phyloP scores from a whole-genome alignment of 2,888 invertebrate species.

The Neocrepidodera transversa region DNA sequence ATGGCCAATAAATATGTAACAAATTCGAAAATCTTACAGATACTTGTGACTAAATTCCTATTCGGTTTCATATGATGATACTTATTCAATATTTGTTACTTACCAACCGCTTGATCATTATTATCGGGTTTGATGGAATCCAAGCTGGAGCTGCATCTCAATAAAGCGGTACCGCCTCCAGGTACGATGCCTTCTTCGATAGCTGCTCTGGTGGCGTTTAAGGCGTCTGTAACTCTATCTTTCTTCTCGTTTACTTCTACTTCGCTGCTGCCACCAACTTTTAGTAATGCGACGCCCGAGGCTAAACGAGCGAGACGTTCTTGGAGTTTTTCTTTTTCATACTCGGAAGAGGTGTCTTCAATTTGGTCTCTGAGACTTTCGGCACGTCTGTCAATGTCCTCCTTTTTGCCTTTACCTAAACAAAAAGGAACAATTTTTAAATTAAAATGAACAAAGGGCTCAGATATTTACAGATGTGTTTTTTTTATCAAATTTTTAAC shows the following conservation, averaged over 20 bases:
- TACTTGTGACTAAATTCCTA: too few species aligned
- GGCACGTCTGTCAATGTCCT: conserved; percentile 58
- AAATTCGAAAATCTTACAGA: too few species aligned
- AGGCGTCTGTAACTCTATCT: conserved; percentile 62
- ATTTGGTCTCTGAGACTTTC: conserved; percentile 61
- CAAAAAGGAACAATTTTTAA: not conserved
- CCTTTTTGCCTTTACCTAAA: conserved; percentile 54
- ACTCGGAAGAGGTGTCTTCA: conserved; percentile 60
- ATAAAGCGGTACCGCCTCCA: conserved; percentile 62
- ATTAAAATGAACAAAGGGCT: too few species aligned
- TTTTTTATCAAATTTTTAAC: not conserved
- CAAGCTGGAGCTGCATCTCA: conserved; percentile 57
- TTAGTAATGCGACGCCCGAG: conserved; percentile 62
- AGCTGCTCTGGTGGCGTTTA: conserved; percentile 62
- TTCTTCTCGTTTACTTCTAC: conserved; percentile 64
- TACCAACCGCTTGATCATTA: conserved; percentile 59
- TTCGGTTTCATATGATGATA: too few species aligned
- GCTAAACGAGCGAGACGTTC: conserved; percentile 62
- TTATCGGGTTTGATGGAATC: conserved; percentile 55
- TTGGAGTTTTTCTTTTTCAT: conserved; percentile 63
- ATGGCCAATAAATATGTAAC: too few species aligned
- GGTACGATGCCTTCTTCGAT: conserved; percentile 64
- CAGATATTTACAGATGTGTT: too few species aligned
- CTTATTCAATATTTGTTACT: too few species aligned
- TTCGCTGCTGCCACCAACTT: conserved; percentile 63